Percentiles rank a stretch among this genome's conserved stretches.
Evolutionary conservation across 2,797 vertebrate genomes (phyloP).

Genomic region (Alauda arvensis): DNA sequence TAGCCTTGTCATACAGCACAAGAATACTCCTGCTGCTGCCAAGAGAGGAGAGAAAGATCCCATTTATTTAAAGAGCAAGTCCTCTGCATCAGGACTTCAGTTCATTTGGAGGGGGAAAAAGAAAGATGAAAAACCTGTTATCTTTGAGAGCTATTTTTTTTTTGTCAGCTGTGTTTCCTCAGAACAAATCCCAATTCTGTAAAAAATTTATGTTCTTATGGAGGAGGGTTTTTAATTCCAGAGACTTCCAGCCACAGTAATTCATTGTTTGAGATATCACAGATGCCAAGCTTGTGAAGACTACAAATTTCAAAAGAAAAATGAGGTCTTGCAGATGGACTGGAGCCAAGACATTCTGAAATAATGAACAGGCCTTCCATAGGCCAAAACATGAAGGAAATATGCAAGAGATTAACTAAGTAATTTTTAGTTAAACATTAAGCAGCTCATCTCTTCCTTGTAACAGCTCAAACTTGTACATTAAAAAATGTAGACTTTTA

Average conservation of each 20-base stretch:
- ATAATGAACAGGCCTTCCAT: slow-evolving; percentile 25
- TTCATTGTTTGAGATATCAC: slow-evolving; percentile 38
- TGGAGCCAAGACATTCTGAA: slow-evolving; percentile 42
- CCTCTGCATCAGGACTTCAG: not conserved
- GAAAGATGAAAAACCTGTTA: slow-evolving; percentile 10
- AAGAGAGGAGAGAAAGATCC: slow-evolving; percentile 60
- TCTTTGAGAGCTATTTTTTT: slow-evolving; percentile 1
- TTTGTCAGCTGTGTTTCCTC: slow-evolving; percentile 15
- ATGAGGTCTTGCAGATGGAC: slow-evolving; percentile 42
- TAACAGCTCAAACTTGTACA: not conserved
- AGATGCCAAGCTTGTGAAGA: slow-evolving; percentile 43
- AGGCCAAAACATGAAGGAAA: slow-evolving; percentile 29
- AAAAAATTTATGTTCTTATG: not conserved
- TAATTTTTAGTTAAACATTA: slow-evolving; percentile 18
- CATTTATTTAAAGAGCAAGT: slow-evolving; percentile 59
- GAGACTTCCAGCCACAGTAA: slow-evolving; percentile 38
- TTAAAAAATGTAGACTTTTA: not conserved
- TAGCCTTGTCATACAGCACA: slow-evolving; percentile 57
- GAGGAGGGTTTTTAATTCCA: slow-evolving; percentile 11
- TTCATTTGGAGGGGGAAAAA: not conserved
- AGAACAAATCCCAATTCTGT: slow-evolving; percentile 23
- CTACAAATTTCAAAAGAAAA: slow-evolving; percentile 57
- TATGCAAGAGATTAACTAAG: not conserved
- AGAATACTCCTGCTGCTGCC: slow-evolving; percentile 58
- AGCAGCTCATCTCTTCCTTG: not conserved